Base-by-base conservation (phyloP, 2,797 vertebrate species). In the Acipenser oxyrinchus region DNA sequence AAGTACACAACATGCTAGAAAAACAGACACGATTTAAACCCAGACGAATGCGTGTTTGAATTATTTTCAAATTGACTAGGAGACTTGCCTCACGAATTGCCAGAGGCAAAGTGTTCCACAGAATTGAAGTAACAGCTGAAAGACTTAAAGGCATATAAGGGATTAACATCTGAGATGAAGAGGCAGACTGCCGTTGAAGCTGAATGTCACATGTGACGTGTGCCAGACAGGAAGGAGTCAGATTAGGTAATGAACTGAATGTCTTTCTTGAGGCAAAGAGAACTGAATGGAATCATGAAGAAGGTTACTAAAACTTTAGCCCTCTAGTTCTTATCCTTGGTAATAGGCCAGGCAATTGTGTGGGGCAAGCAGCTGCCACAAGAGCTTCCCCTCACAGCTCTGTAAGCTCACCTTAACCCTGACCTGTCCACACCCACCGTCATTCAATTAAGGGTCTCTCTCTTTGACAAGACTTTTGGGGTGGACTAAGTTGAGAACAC, bases 71-170 rank as follows among this genome's bases (percentile, higher is more conserved):
- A 64, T 10, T 59, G 57, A 65, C 55, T 65, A 49, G 48, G 50
- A 65, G 50, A 11, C 49, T 76, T 88, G 87, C 89, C 89, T 86
- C 77, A 77, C 79, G 81, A 84, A 37, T 72, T 84, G 88, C 83
- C 87, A 81, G 88, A 86, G 86, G 86, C 83, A 86, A 84, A 88
- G 90, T 76, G 81, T 82, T 90, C 82, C 78, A 83, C 82, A 73
- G 82, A 84, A 86, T 83, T 75, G 81, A 49, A 80, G 82, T 80
- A 79, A 82, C 81, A 84, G 84, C 82, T 81, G 74, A 82, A 81
- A 83, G 82, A 82, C 85, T 77, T 63, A 76, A 78, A 83, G 83
- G 82, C 84, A 84, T 78, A 84, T 81, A 74, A 62, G 66, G 83
- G 84, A 89, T 90, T 88, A 88, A 67, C 79, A 84, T 77, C 83